Evolutionary conservation across 2,888 invertebrate species (phyloP), one percentile per base, ranked within the genome.

Genomic region (Ophraella communa): DNA sequence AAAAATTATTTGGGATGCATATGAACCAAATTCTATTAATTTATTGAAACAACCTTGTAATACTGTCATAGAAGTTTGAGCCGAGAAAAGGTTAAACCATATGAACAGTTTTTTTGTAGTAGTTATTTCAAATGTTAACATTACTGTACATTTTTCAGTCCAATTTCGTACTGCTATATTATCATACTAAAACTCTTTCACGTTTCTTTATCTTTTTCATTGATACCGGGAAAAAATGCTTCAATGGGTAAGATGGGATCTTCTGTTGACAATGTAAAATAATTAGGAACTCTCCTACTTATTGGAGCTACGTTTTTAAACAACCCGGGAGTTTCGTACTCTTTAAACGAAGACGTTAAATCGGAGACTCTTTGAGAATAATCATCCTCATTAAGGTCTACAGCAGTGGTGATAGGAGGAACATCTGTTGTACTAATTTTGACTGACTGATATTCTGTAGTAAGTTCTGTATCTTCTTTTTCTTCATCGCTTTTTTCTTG

Each of bases 201-300:
- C n/a, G 24, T 51, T 4, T 58, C 58, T 33, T 70, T 65, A 45
- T 74, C 71, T 61, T 70, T 73, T 11, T 66, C 67, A 63, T 89
- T 87, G 52, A 91, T 79, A 77, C 90, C 90, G 17, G 91, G 90
- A 77, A 93, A 92, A 81, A 92, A 91, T 0, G 92, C 91, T 81
- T 92, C 92, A 67, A 93, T 90, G 0, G 93, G 92, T 54, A 93
- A 82, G 57, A 91, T 91, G 0, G 92, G 92, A 77, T 92, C 91
- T 70, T 92, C 92, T 0, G 92, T 91, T 1, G 90, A 88, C 80
- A 92, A 88, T 20, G 90, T 90, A 72, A 92, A 90, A 74, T 90
- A 89, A 73, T 86, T 87, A 3, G 89, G 87, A 74, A 89, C 87
- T 72, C 87, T 83, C 69, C 90, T 85, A 71, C 87, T 89, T 58